These are phyloP conservation scores for Cyprinus carpio DNA, from an alignment of 2,113 vertebrate genomes.

Conservation along the genomic window DNA sequence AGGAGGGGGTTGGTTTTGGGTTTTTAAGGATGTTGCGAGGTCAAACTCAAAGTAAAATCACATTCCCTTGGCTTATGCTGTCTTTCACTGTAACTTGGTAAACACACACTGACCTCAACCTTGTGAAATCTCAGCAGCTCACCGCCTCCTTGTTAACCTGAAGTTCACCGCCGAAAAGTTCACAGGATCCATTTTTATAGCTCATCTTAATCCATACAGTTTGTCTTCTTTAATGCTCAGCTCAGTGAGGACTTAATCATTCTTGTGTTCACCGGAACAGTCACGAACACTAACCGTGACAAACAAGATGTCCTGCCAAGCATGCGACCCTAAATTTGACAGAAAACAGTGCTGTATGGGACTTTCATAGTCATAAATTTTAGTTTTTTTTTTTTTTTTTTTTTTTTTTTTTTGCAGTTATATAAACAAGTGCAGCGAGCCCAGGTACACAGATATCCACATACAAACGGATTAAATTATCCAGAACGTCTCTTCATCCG, in stretches of 20 bases:
- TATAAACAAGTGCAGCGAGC: constrained; percentile 29
- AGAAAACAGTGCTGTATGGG: constrained; percentile 13
- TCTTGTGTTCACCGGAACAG: background rate
- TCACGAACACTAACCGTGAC: background rate
- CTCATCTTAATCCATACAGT: constrained; percentile 35
- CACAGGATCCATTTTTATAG: constrained; percentile 23
- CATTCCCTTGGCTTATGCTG: constrained; percentile 23
- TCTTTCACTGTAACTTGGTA: constrained; percentile 25
- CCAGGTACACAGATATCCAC: constrained; percentile 32
- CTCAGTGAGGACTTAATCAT: constrained; percentile 4
- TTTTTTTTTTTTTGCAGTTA: constrained; percentile 3
- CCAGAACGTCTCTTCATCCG: constrained; percentile 35
- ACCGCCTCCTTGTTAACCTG: background rate
- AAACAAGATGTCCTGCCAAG: constrained; percentile 12
- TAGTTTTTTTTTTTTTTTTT: background rate
- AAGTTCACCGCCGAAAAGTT: constrained; percentile 11
- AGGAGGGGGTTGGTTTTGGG: background rate
- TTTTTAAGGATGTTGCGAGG: constrained; percentile 4
- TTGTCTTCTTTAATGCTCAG: constrained; percentile 30
- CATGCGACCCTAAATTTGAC: constrained; percentile 27
- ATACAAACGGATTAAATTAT: constrained; percentile 30
- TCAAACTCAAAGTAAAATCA: constrained; percentile 12
- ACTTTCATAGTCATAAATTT: constrained; percentile 14
- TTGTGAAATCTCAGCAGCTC: background rate
- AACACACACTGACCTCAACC: constrained; percentile 18